Conservation (phyloP, 2,797 vertebrate species). For the Lateolabrax maculatus region DNA sequence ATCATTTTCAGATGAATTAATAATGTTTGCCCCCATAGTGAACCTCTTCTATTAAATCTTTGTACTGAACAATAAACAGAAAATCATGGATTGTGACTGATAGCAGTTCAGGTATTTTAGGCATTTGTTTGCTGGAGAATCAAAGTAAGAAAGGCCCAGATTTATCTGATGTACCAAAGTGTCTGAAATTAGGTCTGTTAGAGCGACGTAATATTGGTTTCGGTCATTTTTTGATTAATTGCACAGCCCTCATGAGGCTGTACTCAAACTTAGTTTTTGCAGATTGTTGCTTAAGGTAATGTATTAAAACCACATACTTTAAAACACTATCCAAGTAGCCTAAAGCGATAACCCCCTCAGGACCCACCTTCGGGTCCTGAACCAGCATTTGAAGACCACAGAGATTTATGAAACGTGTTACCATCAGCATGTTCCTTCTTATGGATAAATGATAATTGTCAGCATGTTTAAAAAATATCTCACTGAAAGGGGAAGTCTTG, state of each 20-base stretch:
- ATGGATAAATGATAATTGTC: slow-evolving; percentile 39
- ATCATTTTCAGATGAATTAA: too few species aligned
- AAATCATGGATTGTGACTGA: neutral
- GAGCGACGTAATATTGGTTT: neutral
- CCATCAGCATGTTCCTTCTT: slow-evolving; percentile 44
- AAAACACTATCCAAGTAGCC: neutral
- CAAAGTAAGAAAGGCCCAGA: neutral
- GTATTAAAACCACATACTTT: neutral
- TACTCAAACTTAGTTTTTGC: neutral
- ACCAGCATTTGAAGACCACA: slow-evolving; percentile 22
- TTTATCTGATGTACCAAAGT: neutral
- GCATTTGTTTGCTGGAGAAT: neutral
- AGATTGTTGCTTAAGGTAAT: neutral
- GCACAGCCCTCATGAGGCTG: neutral
- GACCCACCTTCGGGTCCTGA: slow-evolving; percentile 32
- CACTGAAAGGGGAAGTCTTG: slow-evolving; percentile 47
- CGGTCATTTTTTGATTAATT: neutral
- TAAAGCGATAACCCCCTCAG: neutral
- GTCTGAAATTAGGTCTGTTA: neutral
- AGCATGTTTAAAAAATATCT: slow-evolving; percentile 46
- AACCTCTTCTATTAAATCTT: neutral
- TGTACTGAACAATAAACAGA: neutral
- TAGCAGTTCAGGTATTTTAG: neutral
- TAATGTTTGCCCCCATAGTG: too few species aligned
- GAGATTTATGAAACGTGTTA: slow-evolving; percentile 25